Percentiles rank a stretch among this genome's conserved stretches.
Evolutionary conservation across 2,888 invertebrate species (phyloP).

Genomic region (Acanthoscelides obtectus): DNA sequence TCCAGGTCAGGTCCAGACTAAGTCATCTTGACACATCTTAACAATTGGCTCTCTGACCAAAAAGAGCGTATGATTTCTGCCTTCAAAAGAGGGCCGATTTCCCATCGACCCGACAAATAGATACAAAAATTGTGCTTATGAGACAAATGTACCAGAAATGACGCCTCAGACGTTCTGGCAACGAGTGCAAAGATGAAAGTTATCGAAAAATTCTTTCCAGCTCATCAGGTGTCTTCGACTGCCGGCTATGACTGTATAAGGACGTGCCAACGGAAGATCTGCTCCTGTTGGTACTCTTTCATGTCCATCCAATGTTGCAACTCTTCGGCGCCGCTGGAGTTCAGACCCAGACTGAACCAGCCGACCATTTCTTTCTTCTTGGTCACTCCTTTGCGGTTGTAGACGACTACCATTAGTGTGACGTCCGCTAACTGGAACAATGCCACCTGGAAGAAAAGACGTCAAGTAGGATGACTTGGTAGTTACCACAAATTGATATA

Average conservation of each 20-base stretch:
- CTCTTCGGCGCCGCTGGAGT: slow-evolving; percentile 89
- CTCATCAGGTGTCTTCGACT: background rate
- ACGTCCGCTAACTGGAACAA: slow-evolving; percentile 93
- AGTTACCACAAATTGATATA: background rate
- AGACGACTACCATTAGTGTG: slow-evolving; percentile 89
- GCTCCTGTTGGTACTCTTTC: slow-evolving; percentile 81
- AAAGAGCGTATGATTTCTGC: background rate
- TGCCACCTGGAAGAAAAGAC: slow-evolving; percentile 64
- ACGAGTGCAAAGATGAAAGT: background rate
- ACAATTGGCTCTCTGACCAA: background rate
- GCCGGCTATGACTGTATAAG: slow-evolving; percentile 63
- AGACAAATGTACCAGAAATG: background rate
- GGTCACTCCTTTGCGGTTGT: slow-evolving; percentile 84
- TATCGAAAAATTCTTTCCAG: background rate
- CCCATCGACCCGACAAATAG: background rate
- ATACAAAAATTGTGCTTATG: background rate
- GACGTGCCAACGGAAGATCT: slow-evolving; percentile 92
- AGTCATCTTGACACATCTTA: background rate
- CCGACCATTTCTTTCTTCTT: slow-evolving; percentile 96
- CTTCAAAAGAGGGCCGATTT: background rate
- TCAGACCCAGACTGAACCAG: slow-evolving; percentile 91
- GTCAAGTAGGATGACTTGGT: too few relatives aligned
- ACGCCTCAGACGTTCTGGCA: background rate
- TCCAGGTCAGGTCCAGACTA: background rate
- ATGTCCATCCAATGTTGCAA: slow-evolving; percentile 91